Conservation (phyloP, 2,888 invertebrate species). For the Clusia tigrina region DNA sequence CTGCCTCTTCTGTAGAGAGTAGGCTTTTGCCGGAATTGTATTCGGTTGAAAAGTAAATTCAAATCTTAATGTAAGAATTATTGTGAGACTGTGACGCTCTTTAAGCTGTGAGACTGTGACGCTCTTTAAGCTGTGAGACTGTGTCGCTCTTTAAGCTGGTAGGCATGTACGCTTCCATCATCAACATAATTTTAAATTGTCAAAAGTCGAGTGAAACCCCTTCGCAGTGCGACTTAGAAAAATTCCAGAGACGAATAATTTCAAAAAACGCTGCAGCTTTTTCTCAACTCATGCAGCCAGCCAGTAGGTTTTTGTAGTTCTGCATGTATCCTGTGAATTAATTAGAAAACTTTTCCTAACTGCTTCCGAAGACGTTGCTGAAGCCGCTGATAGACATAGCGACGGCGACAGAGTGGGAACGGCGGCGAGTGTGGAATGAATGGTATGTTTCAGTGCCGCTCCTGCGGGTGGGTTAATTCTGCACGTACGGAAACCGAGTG, state of each 20-base stretch:
- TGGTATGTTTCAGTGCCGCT: neutral
- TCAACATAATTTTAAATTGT: slow-evolving; percentile 3
- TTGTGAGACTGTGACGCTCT: no score
- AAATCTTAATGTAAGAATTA: no score
- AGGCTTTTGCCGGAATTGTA: no score
- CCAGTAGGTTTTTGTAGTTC: slow-evolving; percentile 31
- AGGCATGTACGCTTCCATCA: no score
- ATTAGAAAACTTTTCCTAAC: slow-evolving; percentile 57
- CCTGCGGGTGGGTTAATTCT: neutral
- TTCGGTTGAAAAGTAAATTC: no score
- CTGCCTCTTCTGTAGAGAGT: no score
- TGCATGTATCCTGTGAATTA: slow-evolving; percentile 50
- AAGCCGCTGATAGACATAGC: slow-evolving; percentile 35
- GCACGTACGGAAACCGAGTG: slow-evolving; percentile 19
- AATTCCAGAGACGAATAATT: neutral
- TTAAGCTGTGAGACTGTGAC: no score
- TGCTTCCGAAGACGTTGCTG: slow-evolving; percentile 41
- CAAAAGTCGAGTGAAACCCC: neutral
- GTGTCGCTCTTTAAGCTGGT: no score
- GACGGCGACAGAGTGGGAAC: neutral
- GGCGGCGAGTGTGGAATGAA: neutral
- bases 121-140: no score
- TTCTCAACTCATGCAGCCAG: slow-evolving; percentile 34
- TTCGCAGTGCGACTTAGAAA: neutral
- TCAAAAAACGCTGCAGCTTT: neutral